A percentile compares a stretch with the other conserved stretches of the same genome.
These are phyloP conservation scores for Pristis pectinata DNA, from an alignment of 2,797 vertebrate species.

Conservation along the genomic window DNA sequence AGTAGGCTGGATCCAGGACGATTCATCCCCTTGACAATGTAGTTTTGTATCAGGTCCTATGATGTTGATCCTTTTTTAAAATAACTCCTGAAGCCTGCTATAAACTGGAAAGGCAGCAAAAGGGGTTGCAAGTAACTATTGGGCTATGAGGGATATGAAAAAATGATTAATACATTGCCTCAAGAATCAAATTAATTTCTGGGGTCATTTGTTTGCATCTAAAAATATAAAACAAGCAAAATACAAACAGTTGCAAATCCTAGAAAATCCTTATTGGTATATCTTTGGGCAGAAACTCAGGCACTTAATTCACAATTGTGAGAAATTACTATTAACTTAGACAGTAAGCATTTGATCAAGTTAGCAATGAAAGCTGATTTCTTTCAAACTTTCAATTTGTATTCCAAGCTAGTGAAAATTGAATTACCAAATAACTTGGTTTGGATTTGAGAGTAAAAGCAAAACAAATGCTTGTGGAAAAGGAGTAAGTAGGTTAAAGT, in stretches of 20 bases:
- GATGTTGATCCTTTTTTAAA: neutral
- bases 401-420: neutral
- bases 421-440: neutral
- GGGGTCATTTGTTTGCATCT: neutral
- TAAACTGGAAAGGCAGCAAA: neutral
- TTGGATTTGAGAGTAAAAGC: neutral
- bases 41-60: no score
- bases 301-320: neutral
- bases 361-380: neutral
- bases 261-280: neutral
- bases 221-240: neutral
- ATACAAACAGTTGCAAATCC: neutral
- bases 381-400: slow-evolving; percentile 12
- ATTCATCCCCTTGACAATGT: no score
- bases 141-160: neutral
- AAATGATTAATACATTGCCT: neutral
- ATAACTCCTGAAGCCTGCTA: neutral
- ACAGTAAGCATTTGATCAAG: neutral
- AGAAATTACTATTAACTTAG: neutral
- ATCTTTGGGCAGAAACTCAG: neutral
- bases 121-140: neutral
- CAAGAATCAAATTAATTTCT: neutral
- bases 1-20: no score
- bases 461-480: neutral
- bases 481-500: neutral